Percentiles rank a stretch among this genome's conserved stretches.
Evolutionary conservation across 2,113 vertebrate species (phyloP).

Genomic region (Corynorhinus townsendii): DNA sequence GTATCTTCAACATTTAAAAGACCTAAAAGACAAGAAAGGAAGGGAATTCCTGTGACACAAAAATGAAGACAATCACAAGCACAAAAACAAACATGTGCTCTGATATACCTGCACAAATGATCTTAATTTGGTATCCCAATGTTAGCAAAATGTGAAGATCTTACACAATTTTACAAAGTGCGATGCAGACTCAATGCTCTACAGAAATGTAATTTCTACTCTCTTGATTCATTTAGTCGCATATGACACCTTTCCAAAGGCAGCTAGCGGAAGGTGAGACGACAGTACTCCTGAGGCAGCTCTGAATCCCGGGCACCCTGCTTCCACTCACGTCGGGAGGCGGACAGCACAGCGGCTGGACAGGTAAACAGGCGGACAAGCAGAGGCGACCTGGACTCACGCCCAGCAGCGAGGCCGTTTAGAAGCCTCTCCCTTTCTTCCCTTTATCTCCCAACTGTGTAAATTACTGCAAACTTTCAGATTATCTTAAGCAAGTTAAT

Average conservation of each 20-base stretch:
- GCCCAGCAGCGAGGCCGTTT: not conserved
- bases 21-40: not conserved
- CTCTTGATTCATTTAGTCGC: not conserved
- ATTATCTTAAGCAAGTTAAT: not conserved
- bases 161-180: not conserved
- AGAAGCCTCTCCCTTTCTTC: not conserved
- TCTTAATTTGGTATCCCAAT: not conserved
- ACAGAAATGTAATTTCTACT: not conserved
- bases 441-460: not conserved
- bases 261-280: not conserved
- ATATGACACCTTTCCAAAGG: not conserved
- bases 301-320: not conserved
- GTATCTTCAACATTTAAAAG: not conserved
- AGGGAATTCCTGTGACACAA: not conserved
- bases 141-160: not conserved
- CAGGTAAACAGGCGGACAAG: not conserved
- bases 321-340: not conserved
- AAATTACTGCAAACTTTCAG: not conserved
- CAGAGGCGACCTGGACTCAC: not conserved
- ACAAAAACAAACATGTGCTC: not conserved
- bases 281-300: not conserved
- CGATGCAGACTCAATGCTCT: not conserved
- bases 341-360: not conserved
- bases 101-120: not conserved
- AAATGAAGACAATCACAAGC: not conserved